Evolutionary conservation across 2,888 invertebrate species (phyloP), one percentile per base, ranked within the genome.

Genomic region (Eupithecia exiguata): DNA sequence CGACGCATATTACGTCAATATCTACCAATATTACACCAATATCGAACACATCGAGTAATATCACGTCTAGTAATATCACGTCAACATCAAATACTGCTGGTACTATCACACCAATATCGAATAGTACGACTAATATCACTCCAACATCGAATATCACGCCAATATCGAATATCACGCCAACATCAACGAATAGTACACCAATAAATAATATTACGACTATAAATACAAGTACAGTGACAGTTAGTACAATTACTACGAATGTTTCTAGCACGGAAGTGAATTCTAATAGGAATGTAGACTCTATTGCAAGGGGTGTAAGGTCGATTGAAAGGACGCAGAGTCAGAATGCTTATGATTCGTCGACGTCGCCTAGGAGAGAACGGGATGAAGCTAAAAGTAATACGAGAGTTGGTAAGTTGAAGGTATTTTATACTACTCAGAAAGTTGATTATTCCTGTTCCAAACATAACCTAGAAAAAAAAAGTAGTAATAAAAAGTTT

Each of bases 311-410:
- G 9, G 79, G 63, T 0, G 5, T 84, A 81, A 85, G 88, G 82
- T 58, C 58, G 9, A 72, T 94, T 0, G 94, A 92, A 79, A 78
- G 94, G 5, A 90, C 93, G 3, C 84, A 87, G 0, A 94, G 94
- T 84, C 92, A 93, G 75, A 94, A 91, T 65, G 86, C 90, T 0
- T 92, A 87, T 66, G 93, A 94, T 58, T 77, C 79, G 0, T 79
- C 84, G 1, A 84, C 85, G 0, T 86, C 89, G 76, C 87, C 66
- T 40, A 88, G 77, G 89, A 89, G n/a, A 63, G 83, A 14, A 87
- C 10, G 88, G 65, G 87, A 89, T 78, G 82, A 78, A 49, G 91
- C 90, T 0, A 92, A 89, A 76, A 82, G 87, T 69, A 91, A 92
- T 38, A 82, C 74, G 0, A 92, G 87, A 77, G 86, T 75, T 81